These are phyloP conservation scores for Autographa pulchrina DNA, from an alignment of 2,888 invertebrate genomes.

Conservation along the genomic window DNA sequence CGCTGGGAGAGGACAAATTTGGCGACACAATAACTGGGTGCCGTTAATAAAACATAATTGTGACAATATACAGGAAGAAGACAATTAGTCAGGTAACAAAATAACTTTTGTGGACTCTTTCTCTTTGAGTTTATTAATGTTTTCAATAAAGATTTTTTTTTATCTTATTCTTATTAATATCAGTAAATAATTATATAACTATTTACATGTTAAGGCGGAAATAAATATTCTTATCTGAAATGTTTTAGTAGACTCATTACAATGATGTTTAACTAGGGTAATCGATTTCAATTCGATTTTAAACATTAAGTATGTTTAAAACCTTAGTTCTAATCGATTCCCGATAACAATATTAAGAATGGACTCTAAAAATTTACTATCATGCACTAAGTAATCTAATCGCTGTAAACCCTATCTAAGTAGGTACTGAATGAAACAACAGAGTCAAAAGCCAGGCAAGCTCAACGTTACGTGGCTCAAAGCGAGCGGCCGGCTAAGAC, in stretches of 20 bases:
- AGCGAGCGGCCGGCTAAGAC: slow-evolving; percentile 40
- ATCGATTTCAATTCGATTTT: too few relatives aligned
- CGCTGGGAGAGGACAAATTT: slow-evolving; percentile 81
- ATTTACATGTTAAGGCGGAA: too few relatives aligned
- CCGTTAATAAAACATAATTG: slow-evolving; percentile 61
- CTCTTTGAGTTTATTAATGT: slow-evolving; percentile 10
- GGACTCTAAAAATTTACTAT: too few relatives aligned
- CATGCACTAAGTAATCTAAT: background rate
- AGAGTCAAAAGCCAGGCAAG: background rate
- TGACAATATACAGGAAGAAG: slow-evolving; percentile 43
- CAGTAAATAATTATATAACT: too few relatives aligned
- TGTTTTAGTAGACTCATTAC: too few relatives aligned
- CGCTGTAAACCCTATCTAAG: background rate
- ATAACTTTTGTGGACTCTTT: slow-evolving; percentile 15
- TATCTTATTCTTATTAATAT: too few relatives aligned
- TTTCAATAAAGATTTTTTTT: slow-evolving; percentile 14
- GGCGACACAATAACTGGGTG: slow-evolving; percentile 68
- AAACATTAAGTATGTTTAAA: too few relatives aligned
- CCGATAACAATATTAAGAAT: too few relatives aligned
- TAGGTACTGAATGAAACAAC: background rate
- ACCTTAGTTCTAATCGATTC: too few relatives aligned
- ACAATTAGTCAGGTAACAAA: slow-evolving; percentile 31
- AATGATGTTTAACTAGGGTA: too few relatives aligned
- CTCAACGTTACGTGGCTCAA: slow-evolving; percentile 21
- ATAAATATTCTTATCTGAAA: too few relatives aligned